Evolutionary conservation across 2,888 invertebrate species (phyloP).

Genomic region (Diadromus collaris): DNA sequence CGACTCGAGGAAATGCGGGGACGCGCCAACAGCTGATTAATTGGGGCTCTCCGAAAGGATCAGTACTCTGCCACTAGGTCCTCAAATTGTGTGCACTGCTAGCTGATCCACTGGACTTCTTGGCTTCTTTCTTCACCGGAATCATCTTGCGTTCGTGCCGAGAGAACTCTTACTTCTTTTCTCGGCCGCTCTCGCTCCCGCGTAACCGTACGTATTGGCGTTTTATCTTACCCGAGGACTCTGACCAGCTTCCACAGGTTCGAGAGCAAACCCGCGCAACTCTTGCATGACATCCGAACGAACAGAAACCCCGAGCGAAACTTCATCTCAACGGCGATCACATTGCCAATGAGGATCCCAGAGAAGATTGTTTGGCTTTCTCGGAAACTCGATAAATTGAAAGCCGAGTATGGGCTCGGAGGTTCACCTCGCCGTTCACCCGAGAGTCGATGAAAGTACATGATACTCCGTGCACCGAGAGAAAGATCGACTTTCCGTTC

Average conservation of each 20-base stretch:
- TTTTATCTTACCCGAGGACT: slow-evolving; percentile 48
- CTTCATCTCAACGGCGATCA: slow-evolving; percentile 68
- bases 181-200: not conserved
- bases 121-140: slow-evolving; percentile 26
- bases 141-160: slow-evolving; percentile 44
- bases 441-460: slow-evolving; percentile 34
- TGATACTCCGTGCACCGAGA: slow-evolving; percentile 51
- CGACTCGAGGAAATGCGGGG: not conserved
- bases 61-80: slow-evolving; percentile 32
- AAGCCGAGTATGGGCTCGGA: slow-evolving; percentile 59
- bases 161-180: slow-evolving; percentile 6
- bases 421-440: not conserved
- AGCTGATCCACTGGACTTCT: slow-evolving; percentile 37
- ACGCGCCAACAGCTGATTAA: slow-evolving; percentile 4
- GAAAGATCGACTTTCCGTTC: slow-evolving; percentile 18
- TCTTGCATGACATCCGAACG: slow-evolving; percentile 35
- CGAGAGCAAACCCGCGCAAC: slow-evolving; percentile 20
- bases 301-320: slow-evolving; percentile 56
- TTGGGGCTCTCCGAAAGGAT: slow-evolving; percentile 6
- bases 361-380: slow-evolving; percentile 72
- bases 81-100: slow-evolving; percentile 22
- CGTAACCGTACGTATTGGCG: slow-evolving; percentile 2
- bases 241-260: slow-evolving; percentile 44
- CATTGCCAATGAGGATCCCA: slow-evolving; percentile 69
- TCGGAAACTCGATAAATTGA: slow-evolving; percentile 69